Base-by-base conservation (phyloP, 1,140 invertebrate genomes). In the Schlechtendalia chinensis region DNA sequence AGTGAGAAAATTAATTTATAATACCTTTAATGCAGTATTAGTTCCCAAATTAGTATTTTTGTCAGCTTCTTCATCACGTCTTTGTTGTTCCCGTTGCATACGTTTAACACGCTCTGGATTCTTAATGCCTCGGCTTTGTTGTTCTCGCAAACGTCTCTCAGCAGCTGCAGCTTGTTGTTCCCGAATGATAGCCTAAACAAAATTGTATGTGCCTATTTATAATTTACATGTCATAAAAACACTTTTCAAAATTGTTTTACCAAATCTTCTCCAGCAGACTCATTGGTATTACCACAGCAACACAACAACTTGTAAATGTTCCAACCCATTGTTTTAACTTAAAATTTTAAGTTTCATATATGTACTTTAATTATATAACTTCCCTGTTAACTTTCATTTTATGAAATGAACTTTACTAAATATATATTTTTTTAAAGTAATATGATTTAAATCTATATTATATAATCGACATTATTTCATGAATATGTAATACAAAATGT, bases 81-180 rank as follows among this genome's bases (percentile, higher is more conserved):
- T 86, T 81, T 90, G 88, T 82, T 88, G 86, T 82, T 89, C 88
- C 56, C 88, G 87, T 84, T 89, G 87, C 85, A 88, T 86, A 45
- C 87, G 84, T 81, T 86, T 86, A 5, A 90, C 84, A 45, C 84
- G 86, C 80, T 88, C 87, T 0, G 88, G 87, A 84, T 90, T 88
- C 84, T 89, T 89, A 1, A 91, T 86, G 0, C 90, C 90, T n/a
- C 89, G 85, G 3, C 84, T 83, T n/a, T 89, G 89, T 81, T 87
- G 85, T 81, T 89, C 87, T 56, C 85, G 84, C 1, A 86, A 84
- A 27, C 90, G 84, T 39, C 86, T 86, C 83, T 90, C 89, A 4
- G 89, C 90, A 11, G 90, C 90, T 82, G 89, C 89, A 5, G 88
- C 87, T 82, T 88, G 86, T 83, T 89, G 88, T n/a, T 87, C 85